phyloP scores from a whole-genome alignment of 2,797 vertebrate genomes.

The Hypotaenidia okinawae region DNA sequence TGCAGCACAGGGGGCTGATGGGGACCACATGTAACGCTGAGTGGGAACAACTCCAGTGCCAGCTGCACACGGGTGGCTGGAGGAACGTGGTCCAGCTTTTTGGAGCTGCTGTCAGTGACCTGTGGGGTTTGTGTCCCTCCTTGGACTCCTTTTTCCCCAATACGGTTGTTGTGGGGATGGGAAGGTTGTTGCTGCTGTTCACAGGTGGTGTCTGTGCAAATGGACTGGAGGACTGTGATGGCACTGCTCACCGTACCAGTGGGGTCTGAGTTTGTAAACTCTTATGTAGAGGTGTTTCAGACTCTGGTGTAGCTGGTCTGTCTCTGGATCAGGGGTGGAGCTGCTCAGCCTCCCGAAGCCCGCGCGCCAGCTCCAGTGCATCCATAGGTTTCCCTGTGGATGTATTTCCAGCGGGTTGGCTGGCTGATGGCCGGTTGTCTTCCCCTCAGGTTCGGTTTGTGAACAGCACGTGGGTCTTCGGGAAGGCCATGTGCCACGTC shows the following conservation, averaged over 20 bases:
- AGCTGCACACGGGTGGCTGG: not conserved
- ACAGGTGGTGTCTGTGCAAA: not conserved
- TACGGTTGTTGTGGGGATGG: not conserved
- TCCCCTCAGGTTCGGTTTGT: constrained; percentile 75
- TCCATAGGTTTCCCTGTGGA: no score
- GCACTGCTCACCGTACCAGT: no score
- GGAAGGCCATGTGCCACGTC: constrained; percentile 77
- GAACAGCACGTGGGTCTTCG: constrained; percentile 78
- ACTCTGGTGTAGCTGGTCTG: not conserved
- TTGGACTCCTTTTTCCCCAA: not conserved
- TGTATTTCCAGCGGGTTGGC: not conserved
- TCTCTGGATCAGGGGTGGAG: not conserved
- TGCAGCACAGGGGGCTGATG: not conserved
- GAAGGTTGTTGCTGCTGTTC: not conserved
- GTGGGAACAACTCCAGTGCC: not conserved
- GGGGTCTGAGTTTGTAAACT: not conserved
- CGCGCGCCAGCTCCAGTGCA: not conserved
- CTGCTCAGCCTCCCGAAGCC: not conserved
- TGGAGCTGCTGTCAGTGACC: not conserved
- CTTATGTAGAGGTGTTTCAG: not conserved
- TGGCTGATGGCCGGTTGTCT: not conserved
- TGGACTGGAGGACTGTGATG: not conserved
- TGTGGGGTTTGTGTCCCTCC: not conserved
- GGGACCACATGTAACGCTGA: no score
- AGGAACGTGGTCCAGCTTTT: not conserved